Base-by-base conservation (phyloP, 2,113 vertebrate species). In the Sapajus apella region DNA sequence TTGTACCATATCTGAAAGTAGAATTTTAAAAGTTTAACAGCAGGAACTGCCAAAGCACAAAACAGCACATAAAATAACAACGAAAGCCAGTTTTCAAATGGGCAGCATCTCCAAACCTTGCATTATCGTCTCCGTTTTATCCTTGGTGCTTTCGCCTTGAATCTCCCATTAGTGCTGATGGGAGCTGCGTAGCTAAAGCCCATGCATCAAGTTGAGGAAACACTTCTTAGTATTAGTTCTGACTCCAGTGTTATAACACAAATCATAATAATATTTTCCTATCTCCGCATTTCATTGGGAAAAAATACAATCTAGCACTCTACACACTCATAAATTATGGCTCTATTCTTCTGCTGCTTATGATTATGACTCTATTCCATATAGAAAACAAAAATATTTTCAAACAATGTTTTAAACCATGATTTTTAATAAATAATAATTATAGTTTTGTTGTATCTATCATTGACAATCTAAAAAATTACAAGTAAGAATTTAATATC, bases 241-340 rank as follows among this genome's bases (percentile, higher is more conserved):
- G 96, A 97, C 97, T 96, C 92, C 61, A 80, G 35, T 77, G 75
- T 95, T 96, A 81, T 40, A 95, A 96, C 90, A 97, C 96, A 97
- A 97, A 98, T 97, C 97, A 96, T 86, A 90, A 80, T 97, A 96
- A 97, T 96, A 97, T 96, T 97, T 97, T 90, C 95, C 86, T 95
- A 97, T 97, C 92, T 97, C 96, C 61, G 55, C 88, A 80, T 95
- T 97, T 96, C 87, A 90, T 64, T 95, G 96, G 82, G 61, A 81
- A 95, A 92, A 96, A 98, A 95, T 96, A 96, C 50, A 97, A 92
- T 87, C 84, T 87, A 93, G 95, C 64, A 88, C 55, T 92, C 58
- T 92, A 70, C 40, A 35, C 64, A 87, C 21, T 66, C 50, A 83
- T 97, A 94, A 97, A 96, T 96, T 95, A 94, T 30, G 58, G 85